phyloP scores from a whole-genome alignment of 1,140 invertebrate genomes.

The Drosophila pachea region DNA sequence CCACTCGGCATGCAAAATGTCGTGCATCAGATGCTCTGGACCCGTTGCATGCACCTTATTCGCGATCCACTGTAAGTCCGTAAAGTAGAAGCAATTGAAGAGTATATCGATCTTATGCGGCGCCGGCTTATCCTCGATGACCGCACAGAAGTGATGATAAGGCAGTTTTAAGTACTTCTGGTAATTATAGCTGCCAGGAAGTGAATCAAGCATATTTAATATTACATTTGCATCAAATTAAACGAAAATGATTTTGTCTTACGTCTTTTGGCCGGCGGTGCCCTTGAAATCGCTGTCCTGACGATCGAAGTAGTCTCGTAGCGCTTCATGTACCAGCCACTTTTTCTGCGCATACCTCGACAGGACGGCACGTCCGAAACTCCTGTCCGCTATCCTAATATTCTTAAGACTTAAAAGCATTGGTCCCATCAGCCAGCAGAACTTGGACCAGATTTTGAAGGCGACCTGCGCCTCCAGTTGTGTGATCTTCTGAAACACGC shows the following conservation, averaged over 20 bases:
- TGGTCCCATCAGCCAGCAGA: conserved; percentile 79
- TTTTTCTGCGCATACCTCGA: conserved; percentile 70
- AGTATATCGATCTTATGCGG: conserved; percentile 74
- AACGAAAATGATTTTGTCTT: conserved; percentile 12
- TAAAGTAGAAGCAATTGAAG: conserved; percentile 80
- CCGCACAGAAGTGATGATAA: conserved; percentile 82
- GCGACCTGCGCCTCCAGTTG: conserved; percentile 76
- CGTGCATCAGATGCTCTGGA: conserved; percentile 67
- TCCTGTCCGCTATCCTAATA: conserved; percentile 75
- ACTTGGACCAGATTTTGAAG: conserved; percentile 78
- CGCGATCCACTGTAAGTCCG: conserved; percentile 86
- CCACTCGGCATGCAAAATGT: conserved; percentile 65
- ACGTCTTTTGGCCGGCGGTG: conserved; percentile 57
- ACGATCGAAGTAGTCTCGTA: conserved; percentile 75
- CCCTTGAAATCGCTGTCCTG: conserved; percentile 72
- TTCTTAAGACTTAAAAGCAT: conserved; percentile 75
- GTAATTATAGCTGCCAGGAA: conserved; percentile 85
- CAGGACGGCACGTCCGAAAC: conserved; percentile 67
- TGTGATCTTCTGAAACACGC: conserved; percentile 71
- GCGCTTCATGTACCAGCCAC: conserved; percentile 76
- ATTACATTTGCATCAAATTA: not conserved
- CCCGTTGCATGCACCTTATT: conserved; percentile 86
- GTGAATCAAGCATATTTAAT: not conserved
- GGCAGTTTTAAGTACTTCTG: conserved; percentile 90
- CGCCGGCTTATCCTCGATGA: conserved; percentile 73